Conservation (phyloP, 1,140 invertebrate genomes). For the Drosophila tani region DNA sequence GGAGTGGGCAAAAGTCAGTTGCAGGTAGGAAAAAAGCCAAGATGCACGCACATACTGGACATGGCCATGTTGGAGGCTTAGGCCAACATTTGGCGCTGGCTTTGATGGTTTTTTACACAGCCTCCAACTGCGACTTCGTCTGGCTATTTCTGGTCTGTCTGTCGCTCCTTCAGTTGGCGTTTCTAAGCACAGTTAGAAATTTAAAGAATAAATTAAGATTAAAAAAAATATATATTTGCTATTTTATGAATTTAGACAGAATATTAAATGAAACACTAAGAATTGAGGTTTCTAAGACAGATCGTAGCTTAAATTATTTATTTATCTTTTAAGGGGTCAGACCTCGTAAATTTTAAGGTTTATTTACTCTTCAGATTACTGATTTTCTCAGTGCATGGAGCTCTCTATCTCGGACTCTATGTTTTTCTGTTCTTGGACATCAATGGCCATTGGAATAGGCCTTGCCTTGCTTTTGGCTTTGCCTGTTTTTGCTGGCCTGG, state of each 20-base stretch:
- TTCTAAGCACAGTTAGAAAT: conserved; percentile 1
- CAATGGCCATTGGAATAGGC: conserved; percentile 59
- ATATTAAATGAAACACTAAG: not conserved
- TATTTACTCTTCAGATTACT: not conserved
- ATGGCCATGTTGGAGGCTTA: conserved; percentile 65
- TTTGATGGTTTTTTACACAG: conserved; percentile 68
- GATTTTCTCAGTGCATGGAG: conserved; percentile 9
- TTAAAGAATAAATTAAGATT: too few species aligned
- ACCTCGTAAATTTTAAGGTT: too few species aligned
- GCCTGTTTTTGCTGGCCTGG: conserved; percentile 25
- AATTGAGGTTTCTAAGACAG: rapidly evolving
- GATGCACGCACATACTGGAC: conserved; percentile 50
- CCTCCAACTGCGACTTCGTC: conserved; percentile 28
- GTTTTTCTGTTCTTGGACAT: conserved; percentile 65
- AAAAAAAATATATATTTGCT: too few species aligned
- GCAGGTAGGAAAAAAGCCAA: conserved; percentile 45
- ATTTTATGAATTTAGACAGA: too few species aligned
- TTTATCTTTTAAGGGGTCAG: too few species aligned
- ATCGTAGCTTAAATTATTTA: too few species aligned
- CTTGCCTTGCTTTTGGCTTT: conserved; percentile 34
- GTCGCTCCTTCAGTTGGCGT: conserved; percentile 4
- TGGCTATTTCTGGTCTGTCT: conserved; percentile 32
- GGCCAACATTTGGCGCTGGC: conserved; percentile 75
- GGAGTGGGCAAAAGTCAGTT: conserved; percentile 14
- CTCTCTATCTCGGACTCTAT: conserved; percentile 3